Evolutionary conservation across 2,888 invertebrate species (phyloP).

Genomic region (Spodoptera exigua): DNA sequence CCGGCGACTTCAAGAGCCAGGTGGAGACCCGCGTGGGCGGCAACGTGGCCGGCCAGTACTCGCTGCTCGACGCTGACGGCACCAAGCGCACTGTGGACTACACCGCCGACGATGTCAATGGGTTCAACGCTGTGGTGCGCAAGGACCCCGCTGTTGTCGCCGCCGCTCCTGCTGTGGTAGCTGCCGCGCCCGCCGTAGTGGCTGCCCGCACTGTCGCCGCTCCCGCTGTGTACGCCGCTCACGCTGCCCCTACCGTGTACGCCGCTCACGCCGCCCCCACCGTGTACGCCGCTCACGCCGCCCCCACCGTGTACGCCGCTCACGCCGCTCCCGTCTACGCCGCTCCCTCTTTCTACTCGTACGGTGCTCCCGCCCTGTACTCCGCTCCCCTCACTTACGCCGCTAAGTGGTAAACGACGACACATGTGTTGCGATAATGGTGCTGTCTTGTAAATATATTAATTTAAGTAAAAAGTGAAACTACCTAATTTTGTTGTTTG

Average conservation of each 20-base stretch:
- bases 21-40: conserved; percentile 85
- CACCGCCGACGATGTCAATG: conserved; percentile 84
- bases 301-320: conserved; percentile 38
- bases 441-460: conserved; percentile 63
- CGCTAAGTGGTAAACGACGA: conserved; percentile 57
- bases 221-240: conserved; percentile 53
- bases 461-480: conserved; percentile 66
- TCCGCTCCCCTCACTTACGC: conserved; percentile 53
- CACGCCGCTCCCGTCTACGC: conserved; percentile 43
- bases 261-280: conserved; percentile 50
- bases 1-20: conserved; percentile 89
- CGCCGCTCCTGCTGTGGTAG: conserved; percentile 60
- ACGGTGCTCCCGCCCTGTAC: conserved; percentile 44
- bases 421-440: conserved; percentile 30
- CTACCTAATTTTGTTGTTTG: conserved; percentile 54
- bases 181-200: conserved; percentile 50
- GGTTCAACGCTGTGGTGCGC: conserved; percentile 89
- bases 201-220: conserved; percentile 58
- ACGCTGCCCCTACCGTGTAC: conserved; percentile 35
- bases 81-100: conserved; percentile 88
- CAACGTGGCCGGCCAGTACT: conserved; percentile 86
- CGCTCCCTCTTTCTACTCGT: conserved; percentile 43
- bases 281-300: conserved; percentile 38
- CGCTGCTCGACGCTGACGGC: conserved; percentile 87
- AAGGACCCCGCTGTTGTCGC: conserved; percentile 80